Evolutionary conservation across 2,888 invertebrate genomes (phyloP).

Genomic region (Cephus sareptanus): DNA sequence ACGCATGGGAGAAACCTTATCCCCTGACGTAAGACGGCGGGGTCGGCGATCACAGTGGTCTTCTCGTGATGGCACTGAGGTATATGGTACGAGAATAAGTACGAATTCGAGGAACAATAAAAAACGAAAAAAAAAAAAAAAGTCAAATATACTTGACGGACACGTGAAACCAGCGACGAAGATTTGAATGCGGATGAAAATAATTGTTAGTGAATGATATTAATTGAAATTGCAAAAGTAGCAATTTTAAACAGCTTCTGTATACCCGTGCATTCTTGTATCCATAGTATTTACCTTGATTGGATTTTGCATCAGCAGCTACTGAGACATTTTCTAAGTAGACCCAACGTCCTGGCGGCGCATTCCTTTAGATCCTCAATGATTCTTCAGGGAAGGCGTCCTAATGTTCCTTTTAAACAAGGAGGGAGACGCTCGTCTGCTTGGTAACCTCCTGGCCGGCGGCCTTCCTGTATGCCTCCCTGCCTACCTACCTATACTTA

Average conservation of each 20-base stretch:
- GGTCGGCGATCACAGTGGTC: background rate
- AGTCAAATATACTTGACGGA: background rate
- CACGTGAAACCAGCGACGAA: background rate
- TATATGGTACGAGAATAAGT: background rate
- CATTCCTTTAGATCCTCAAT: slow-evolving; percentile 5
- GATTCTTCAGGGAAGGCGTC: background rate
- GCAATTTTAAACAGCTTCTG: background rate
- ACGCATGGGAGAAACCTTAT: background rate
- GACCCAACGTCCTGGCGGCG: background rate
- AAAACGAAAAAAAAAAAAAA: background rate
- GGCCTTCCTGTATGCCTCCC: background rate
- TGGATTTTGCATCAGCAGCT: background rate
- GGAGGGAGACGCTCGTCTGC: background rate
- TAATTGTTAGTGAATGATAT: background rate
- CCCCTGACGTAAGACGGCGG: background rate
- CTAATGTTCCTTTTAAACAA: slow-evolving; percentile 4
- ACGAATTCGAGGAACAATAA: background rate
- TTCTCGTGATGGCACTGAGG: background rate
- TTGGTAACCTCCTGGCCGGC: background rate
- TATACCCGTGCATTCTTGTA: background rate
- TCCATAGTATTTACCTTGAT: background rate
- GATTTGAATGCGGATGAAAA: background rate
- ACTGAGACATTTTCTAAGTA: background rate
- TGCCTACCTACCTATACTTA: background rate
- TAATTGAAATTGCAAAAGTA: background rate